Base-by-base conservation (phyloP, 2,797 vertebrate genomes). In the Darevskia nairensis region DNA sequence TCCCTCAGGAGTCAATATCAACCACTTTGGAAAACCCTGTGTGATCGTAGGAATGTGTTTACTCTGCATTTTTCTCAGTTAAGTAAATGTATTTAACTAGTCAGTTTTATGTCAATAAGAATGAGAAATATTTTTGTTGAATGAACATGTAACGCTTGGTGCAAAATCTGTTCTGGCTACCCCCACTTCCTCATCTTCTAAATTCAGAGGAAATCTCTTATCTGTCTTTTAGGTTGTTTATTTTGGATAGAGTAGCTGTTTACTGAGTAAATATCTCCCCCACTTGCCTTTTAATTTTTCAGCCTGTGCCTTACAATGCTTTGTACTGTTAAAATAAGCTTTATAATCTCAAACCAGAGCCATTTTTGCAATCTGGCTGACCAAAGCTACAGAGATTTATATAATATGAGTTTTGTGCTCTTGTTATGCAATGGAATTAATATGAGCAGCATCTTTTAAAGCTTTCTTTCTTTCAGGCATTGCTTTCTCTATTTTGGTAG, bases 401-500 rank as follows among this genome's bases (percentile, higher is more conserved):
- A 79, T 91, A 90, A 39, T 39, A 35, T 39, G 81, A 82, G 72
- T 61, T 92, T 90, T 91, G n/a, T 55, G 80, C 81, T 79, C 1
- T 89, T 84, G 1, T 95, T 95, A 92, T 69, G 77, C 93, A 95
- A 93, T 41, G 64, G 59, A 92, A 87, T 93, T 94, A 91, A 87
- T 92, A 89, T 90, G 94, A 91, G 78, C 81, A 87, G 72, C 87
- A 92, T 92, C 85, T 86, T 92, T 94, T 71, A 79, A 95, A 93
- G 68, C 13, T 55, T 55, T 55, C 27, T 69, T 10, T 66, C 11
- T n/a, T 69, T 29, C 25, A 69, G 68, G 29, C 68, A 69, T 69
- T 87, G 88, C 9, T 35, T 90, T 91, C 94, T 96, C 94, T 96
- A 90, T 96, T 92, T 90, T 41, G 55, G 1, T 46, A 72, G 84